A percentile compares a stretch with the other conserved stretches of the same genome.
These are phyloP conservation scores for Theretra japonica DNA, from an alignment of 2,888 invertebrate species.

Conservation along the genomic window DNA sequence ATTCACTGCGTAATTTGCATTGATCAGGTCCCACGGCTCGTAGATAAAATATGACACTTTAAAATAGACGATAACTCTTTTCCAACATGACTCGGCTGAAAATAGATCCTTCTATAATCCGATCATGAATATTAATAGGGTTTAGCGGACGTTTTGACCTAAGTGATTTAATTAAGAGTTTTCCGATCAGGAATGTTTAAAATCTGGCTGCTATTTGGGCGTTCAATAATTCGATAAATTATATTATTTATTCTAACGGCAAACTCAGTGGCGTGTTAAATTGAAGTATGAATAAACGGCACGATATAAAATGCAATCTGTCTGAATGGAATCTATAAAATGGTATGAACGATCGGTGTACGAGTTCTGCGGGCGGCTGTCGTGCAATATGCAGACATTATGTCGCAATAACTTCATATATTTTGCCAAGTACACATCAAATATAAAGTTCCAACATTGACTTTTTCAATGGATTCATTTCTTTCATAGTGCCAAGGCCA, in stretches of 20 bases:
- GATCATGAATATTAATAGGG: conserved; percentile 30
- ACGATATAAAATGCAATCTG: conserved; percentile 7
- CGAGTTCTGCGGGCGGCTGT: conserved; percentile 9
- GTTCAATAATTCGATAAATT: conserved; percentile 7
- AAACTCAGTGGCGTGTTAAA: conserved; percentile 8
- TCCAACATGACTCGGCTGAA: conserved; percentile 25
- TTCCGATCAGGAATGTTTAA: conserved; percentile 19
- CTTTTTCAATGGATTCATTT: background rate
- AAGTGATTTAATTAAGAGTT: conserved; percentile 28
- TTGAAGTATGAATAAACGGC: background rate
- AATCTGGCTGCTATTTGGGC: conserved; percentile 12
- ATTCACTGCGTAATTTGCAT: background rate
- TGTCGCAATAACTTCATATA: conserved; percentile 10
- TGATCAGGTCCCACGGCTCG: background rate
- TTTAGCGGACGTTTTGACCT: conserved; percentile 23
- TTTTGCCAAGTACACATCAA: conserved; percentile 6
- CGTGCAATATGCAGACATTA: conserved; percentile 14
- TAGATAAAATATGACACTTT: conserved; percentile 10
- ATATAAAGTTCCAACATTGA: conserved; percentile 5
- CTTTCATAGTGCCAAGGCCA: background rate
- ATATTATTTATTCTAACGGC: conserved; percentile 22
- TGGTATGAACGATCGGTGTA: background rate
- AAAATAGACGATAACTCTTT: conserved; percentile 18
- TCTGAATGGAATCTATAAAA: conserved; percentile 19
- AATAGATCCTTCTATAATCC: conserved; percentile 22